phyloP scores from a whole-genome alignment of 2,113 vertebrate genomes.

The Tiliqua scincoides region DNA sequence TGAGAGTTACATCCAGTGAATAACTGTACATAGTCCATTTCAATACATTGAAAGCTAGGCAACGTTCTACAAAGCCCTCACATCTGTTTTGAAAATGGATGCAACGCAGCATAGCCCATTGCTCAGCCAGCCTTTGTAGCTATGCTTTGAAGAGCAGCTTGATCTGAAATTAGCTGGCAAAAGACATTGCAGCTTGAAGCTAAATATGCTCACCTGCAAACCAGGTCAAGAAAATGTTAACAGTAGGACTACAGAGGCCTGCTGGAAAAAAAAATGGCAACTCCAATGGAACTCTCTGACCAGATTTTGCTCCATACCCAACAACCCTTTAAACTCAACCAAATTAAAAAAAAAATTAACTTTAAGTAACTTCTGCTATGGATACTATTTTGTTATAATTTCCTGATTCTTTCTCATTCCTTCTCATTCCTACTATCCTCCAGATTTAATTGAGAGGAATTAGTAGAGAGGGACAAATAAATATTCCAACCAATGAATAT shows the following conservation, averaged over 20 bases:
- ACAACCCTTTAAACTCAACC: neutral
- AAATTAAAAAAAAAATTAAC: too few species aligned
- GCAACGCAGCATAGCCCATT: neutral
- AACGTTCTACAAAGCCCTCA: neutral
- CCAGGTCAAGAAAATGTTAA: too few species aligned
- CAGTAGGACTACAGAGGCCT: neutral
- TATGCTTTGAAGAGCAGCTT: neutral
- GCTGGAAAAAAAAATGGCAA: neutral
- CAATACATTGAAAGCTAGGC: neutral
- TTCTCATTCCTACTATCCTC: neutral
- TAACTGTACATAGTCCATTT: neutral
- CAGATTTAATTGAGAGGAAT: neutral
- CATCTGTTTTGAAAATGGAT: neutral
- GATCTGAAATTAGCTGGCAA: neutral
- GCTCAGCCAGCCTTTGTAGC: neutral
- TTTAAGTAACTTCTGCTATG: neutral
- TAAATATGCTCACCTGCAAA: neutral
- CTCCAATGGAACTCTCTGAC: neutral
- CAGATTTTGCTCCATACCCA: neutral
- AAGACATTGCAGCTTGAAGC: neutral
- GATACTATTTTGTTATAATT: neutral
- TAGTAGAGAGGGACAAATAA: neutral
- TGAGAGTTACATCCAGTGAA: neutral
- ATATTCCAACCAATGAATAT: neutral
- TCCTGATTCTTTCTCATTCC: neutral